Base-by-base conservation (phyloP, 2,888 invertebrate genomes). In the Pantelozetes paolii region DNA sequence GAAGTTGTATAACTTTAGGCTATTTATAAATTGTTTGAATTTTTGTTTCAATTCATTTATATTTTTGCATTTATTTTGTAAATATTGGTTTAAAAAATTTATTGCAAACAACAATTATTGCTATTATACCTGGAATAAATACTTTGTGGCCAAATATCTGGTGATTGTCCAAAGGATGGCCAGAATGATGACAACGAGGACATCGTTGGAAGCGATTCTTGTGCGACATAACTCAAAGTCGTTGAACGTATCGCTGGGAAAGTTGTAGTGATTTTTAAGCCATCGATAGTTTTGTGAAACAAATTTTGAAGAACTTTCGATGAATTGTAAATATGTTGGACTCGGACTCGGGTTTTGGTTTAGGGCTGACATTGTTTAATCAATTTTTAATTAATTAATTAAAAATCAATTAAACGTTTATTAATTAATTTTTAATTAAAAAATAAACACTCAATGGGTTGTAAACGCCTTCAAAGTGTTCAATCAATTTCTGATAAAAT, bases 51-150 rank as follows among this genome's bases (percentile, higher is more conserved):
- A n/a, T 36, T 36, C 9, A 9, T 8, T 36, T 36, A 36, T 9
- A 36, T 36, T 36, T 36, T 36, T 8, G 36, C 9, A 36, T 8
- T 36, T 8, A 36, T 36, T 36, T 36, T 36, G 36, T 36, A 8
- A 8, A 36, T n/a, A 36, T 36, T 36, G 36, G 5, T 36, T 8
- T 8, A 6, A 45, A 45, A 45, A 15, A 15, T 15, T 45, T n/a
- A n/a, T n/a, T n/a, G n/a, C n/a, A n/a, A n/a, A n/a, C n/a, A n/a
- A n/a, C n/a, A n/a, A n/a, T n/a, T n/a, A n/a, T n/a, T n/a, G n/a
- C n/a, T n/a, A n/a, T 26, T n/a, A 26, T 62, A 62, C 62, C 62
- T 62, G 30, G 15, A 62, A 62, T 62, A 62, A 32, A 15, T 62
- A 62, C 6, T 32, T 18, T 8, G n/a, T 62, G n/a, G 62, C 9